Conservation (phyloP, 2,888 invertebrate species). For the Erebia palarica region DNA sequence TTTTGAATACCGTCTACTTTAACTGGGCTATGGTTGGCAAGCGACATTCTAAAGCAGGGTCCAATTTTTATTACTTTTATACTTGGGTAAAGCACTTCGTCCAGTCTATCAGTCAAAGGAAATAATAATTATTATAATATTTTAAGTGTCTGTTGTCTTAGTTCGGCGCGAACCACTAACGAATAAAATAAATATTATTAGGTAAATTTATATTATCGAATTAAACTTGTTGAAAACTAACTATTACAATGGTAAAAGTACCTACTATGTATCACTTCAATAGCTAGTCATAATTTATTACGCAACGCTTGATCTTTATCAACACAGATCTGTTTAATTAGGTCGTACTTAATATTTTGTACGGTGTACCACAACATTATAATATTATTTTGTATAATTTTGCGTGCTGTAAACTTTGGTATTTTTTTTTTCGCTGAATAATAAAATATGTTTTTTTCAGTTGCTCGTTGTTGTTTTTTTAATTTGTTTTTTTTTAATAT, state of each 20-base stretch:
- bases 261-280: conserved; percentile 14
- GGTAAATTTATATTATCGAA: background rate
- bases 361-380: conserved; percentile 1
- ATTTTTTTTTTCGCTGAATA: conserved; percentile 30
- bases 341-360: conserved; percentile 31
- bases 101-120: no score
- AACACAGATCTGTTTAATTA: conserved; percentile 13
- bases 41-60: background rate
- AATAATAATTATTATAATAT: no score
- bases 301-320: background rate
- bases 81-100: no score
- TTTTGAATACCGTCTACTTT: background rate
- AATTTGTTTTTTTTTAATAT: conserved; percentile 48
- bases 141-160: no score
- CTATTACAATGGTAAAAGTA: background rate
- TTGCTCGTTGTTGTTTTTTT: conserved; percentile 38
- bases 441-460: conserved; percentile 25
- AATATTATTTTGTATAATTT: conserved; percentile 20
- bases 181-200: background rate
- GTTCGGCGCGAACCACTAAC: no score
- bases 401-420: conserved; percentile 17
- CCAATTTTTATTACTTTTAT: background rate
- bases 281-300: conserved; percentile 24
- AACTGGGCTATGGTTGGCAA: background rate
- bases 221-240: background rate